These are phyloP conservation scores for Aix galericulata DNA, from an alignment of 2,113 vertebrate species.

Conservation along the genomic window DNA sequence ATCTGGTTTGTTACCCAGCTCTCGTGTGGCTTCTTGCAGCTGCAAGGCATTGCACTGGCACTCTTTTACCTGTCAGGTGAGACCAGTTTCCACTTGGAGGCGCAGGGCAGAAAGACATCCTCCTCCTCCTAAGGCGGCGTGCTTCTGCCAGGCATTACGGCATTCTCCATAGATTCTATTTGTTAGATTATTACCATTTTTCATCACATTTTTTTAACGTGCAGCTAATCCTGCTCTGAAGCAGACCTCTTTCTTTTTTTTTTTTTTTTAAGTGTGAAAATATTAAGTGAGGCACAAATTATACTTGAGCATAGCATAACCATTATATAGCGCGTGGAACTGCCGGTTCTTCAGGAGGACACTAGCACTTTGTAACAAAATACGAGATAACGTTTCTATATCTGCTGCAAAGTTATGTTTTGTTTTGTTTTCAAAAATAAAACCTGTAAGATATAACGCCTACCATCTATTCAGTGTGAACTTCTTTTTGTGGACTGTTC, in stretches of 20 bases:
- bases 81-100: not conserved
- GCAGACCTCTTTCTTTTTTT: not conserved
- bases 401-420: constrained; percentile 45
- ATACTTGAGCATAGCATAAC: not conserved
- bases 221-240: not conserved
- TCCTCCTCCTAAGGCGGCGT: rapidly evolving
- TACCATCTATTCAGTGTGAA: constrained; percentile 28
- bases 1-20: not conserved
- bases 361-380: constrained; percentile 33
- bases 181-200: not conserved
- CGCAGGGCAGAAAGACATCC: not conserved
- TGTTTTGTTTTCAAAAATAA: constrained; percentile 65
- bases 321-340: not conserved
- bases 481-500: constrained; percentile 26
- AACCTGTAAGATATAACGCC: not conserved
- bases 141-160: not conserved
- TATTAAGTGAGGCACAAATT: not conserved
- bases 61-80: constrained; percentile 28
- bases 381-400: not conserved
- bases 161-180: rapidly evolving
- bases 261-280: not conserved
- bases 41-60: not conserved
- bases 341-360: not conserved
- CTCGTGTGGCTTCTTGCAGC: not conserved
- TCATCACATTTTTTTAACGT: not conserved